Base-by-base conservation (phyloP, 2,888 invertebrate genomes). In the Cetonia aurata region DNA sequence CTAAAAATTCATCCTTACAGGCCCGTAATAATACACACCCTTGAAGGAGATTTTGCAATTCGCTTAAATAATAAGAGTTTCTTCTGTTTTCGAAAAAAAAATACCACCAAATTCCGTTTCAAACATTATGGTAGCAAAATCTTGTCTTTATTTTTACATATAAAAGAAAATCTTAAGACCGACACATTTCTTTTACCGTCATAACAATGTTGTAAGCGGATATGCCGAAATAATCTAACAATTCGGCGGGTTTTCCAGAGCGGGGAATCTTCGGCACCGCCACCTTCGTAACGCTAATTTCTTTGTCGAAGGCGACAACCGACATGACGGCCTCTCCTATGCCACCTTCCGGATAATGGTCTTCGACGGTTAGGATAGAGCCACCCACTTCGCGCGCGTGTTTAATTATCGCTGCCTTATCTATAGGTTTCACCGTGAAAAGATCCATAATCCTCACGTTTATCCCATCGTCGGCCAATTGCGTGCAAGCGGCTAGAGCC, bases 331-430 rank as follows among this genome's bases (percentile, higher is more conserved):
- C 96, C 81, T 98, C 98, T 72, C 98, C 99, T 66, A 99, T 82
- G 57, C 98, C 98, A 73, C 98, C 96, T 84, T 94, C 94, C 74
- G 92, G 90, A 83, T 98, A 98, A 84, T 99, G 99, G 83, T 99
- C 99, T 84, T 99, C 99, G 0, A 97, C 96, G 19, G 96, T 96
- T 66, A 99, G 83, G 67, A 99, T 89, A 8, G 90, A 87, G 0
- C 95, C 95, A 1, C 91, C 92, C 67, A 89, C 91, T 46, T 91
- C 91, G 70, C 87, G 86, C 3, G 95, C 97, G 82, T 94, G 89
- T 53, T 86, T 85, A 41, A 91, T 82, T 41, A 99, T 89, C 0
- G 91, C 88, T 0, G 88, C 89, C 56, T 86, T 89, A 85, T 99
- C 99, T 76, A 99, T 86, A 0, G 98, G 98, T 86, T 99, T 98